phyloP scores from a whole-genome alignment of 2,113 vertebrate species.

The Spheniscus mendiculus region DNA sequence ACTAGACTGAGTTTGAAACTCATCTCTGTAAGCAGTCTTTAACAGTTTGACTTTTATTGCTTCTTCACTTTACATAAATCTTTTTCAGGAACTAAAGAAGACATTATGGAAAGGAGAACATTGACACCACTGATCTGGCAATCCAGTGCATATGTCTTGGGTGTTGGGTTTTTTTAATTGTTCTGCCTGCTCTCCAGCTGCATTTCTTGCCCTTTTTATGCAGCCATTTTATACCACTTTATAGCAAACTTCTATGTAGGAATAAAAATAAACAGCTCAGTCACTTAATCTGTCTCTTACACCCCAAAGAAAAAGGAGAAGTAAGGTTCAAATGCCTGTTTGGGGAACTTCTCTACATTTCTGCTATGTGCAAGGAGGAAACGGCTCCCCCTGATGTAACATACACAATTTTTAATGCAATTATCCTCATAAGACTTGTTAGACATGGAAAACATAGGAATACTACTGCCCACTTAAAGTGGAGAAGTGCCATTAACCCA shows the following conservation, averaged over 20 bases:
- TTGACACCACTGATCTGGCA: neutral
- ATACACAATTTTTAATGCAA: neutral
- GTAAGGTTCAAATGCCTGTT: neutral
- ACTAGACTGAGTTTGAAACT: neutral
- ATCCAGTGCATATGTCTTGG: neutral
- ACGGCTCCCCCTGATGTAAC: neutral
- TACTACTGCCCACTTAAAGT: neutral
- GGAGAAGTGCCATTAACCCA: neutral
- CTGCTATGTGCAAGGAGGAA: neutral
- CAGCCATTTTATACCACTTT: neutral
- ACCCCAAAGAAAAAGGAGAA: neutral
- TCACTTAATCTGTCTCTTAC: neutral
- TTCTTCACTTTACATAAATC: neutral
- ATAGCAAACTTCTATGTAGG: neutral
- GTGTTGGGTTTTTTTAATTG: neutral
- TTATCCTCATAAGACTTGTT: neutral
- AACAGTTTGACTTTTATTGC: neutral
- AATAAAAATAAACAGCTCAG: neutral
- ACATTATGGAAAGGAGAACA: neutral
- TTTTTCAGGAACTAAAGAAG: neutral
- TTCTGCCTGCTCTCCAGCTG: neutral
- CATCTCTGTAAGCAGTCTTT: neutral
- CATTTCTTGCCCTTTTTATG: neutral
- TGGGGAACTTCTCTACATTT: neutral
- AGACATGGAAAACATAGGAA: neutral